Evolutionary conservation across 1,140 invertebrate genomes (phyloP), one percentile per base, ranked within the genome.

Genomic region (Drosophila parvula): DNA sequence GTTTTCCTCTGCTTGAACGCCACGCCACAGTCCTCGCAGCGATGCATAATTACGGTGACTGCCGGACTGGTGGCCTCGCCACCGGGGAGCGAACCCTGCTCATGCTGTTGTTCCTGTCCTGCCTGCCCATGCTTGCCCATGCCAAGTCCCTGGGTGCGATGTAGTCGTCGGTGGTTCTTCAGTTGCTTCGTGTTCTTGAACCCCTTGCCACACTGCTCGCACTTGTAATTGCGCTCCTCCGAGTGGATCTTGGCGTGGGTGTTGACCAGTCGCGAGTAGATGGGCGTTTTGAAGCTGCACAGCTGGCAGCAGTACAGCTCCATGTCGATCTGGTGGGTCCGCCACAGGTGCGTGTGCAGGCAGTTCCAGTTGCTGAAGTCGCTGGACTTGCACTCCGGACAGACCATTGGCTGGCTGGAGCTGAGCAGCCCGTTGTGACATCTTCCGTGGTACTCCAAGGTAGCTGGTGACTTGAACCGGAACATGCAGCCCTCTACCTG

Each of bases 121-220:
- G 96, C 27, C 93, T 92, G 41, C 92, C 92, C 41, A 6, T 48
- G 96, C 95, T 58, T 93, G 92, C 16, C 75, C 70, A 55, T 91
- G 9, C 84, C 83, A 40, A 88, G 45, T 0, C 79, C 63, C 36
- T 90, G 85, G 40, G 93, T 92, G 62, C 94, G 92, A 81, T 95
- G 93, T 64, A 93, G 92, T 6, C 93, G 78, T 11, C 94, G 94
- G 81, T 96, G 95, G 74, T 95, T 95, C 30, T 94, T 93, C 51
- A 96, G 92, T 79, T 97, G 96, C 90, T 96, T 96, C 10, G 93
- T 93, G 88, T 95, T 96, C 90, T 96, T 96, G 90, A 97, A 97
- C 4, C 94, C 93, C 90, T 96, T 96, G n/a, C 93, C 93, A 90
- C 96, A 97, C 30, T 93, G 91, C 67, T 95, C 93, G 92, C 95